Percentiles rank a stretch among this genome's conserved stretches.
These are phyloP conservation scores for Eidolon helvum DNA, from an alignment of 2,113 vertebrate genomes.

Conservation along the genomic window DNA sequence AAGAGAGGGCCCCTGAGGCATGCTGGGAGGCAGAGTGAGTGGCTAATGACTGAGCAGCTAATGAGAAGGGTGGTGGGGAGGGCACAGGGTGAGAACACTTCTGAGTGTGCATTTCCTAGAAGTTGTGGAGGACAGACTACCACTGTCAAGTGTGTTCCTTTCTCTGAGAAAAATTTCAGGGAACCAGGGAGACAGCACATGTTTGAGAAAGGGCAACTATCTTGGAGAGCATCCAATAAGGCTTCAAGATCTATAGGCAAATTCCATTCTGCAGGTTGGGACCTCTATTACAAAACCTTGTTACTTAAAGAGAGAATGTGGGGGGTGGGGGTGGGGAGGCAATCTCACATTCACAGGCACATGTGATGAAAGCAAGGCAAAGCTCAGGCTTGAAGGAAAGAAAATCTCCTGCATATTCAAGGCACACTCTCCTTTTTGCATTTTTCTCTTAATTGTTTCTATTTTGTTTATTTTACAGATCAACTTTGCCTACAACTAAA, in stretches of 20 bases:
- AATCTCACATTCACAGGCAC: background rate
- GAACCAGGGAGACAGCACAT: background rate
- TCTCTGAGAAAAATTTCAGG: background rate
- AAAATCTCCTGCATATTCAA: background rate
- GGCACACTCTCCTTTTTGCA: background rate
- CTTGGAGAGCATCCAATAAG: background rate
- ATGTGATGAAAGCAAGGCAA: background rate
- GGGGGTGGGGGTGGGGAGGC: fast-evolving
- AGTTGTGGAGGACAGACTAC: background rate
- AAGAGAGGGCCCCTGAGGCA: background rate
- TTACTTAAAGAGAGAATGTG: background rate
- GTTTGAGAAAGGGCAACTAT: background rate
- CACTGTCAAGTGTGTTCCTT: no score
- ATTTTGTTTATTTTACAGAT: background rate
- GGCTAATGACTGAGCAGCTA: background rate
- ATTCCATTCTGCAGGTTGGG: background rate
- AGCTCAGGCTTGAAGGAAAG: background rate
- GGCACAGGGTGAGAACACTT: background rate
- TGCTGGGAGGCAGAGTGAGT: background rate
- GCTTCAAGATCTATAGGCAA: background rate
- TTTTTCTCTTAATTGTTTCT: background rate
- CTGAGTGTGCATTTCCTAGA: background rate
- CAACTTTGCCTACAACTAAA: background rate
- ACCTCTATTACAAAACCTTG: background rate
- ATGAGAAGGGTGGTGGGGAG: background rate